phyloP scores from a whole-genome alignment of 2,888 invertebrate species.

The Ametastegia equiseti region DNA sequence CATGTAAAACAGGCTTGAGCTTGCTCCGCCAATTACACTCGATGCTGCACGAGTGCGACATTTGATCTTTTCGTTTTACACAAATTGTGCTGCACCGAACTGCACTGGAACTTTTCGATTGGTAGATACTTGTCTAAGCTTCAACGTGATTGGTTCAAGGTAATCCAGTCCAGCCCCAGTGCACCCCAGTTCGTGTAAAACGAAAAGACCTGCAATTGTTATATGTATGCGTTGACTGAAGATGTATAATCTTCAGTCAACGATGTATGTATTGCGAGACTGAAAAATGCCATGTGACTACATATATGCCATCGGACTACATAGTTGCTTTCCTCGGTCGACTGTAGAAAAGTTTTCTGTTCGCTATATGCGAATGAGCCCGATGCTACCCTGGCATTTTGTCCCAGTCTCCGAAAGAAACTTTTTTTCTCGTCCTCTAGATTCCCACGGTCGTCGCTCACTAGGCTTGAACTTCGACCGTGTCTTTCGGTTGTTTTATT shows the following conservation, averaged over 20 bases:
- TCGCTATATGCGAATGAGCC: background rate
- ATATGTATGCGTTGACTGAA: too few relatives aligned
- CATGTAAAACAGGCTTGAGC: background rate
- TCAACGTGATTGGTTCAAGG: background rate
- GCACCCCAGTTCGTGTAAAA: too few relatives aligned
- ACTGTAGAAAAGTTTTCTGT: background rate
- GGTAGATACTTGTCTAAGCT: too few relatives aligned
- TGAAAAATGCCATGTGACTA: background rate
- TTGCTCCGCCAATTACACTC: background rate
- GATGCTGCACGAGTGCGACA: background rate
- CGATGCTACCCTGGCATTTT: background rate
- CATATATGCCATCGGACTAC: background rate
- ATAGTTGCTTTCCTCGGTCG: background rate
- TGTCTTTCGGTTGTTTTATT: background rate
- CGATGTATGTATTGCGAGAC: too few relatives aligned
- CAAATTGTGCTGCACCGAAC: too few relatives aligned
- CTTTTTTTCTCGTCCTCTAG: too few relatives aligned
- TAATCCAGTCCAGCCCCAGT: too few relatives aligned
- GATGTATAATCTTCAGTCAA: too few relatives aligned
- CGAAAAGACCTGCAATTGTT: too few relatives aligned
- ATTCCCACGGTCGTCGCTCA: too few relatives aligned
- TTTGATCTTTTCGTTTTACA: too few relatives aligned
- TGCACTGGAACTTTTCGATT: too few relatives aligned
- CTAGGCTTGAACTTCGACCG: background rate
- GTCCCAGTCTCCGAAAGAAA: background rate